A percentile compares a stretch with the other conserved stretches of the same genome.
phyloP scores from a whole-genome alignment of 92 coral and sea anemone species.

The Palythoa grandiflora region DNA sequence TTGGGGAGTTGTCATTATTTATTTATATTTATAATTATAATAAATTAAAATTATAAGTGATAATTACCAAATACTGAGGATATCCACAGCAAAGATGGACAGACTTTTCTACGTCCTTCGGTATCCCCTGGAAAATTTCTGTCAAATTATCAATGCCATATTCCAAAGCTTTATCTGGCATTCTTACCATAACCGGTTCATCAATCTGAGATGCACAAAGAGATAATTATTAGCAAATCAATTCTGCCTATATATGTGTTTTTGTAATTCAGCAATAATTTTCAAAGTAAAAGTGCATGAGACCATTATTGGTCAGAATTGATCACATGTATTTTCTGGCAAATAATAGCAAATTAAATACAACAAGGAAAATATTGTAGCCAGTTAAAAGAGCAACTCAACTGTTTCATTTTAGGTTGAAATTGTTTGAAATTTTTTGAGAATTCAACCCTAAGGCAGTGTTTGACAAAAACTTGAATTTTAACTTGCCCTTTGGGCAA shows the following conservation, averaged over 20 bases:
- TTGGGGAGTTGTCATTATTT: no score
- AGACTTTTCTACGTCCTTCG: conserved; percentile 40
- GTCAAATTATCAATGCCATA: conserved; percentile 73
- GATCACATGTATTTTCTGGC: no score
- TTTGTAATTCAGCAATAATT: no score
- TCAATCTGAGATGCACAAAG: conserved; percentile 66
- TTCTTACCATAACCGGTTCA: conserved; percentile 81
- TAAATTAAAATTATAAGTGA: neutral
- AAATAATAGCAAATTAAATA: no score
- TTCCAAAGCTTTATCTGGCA: conserved; percentile 58
- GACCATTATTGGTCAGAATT: neutral
- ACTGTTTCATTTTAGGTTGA: no score
- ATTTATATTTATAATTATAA: no score
- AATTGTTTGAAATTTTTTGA: no score
- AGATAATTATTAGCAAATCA: neutral
- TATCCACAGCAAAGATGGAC: conserved; percentile 61
- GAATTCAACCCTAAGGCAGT: no score
- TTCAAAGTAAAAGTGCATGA: neutral
- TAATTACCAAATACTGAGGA: conserved; percentile 8
- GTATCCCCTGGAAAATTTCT: conserved; percentile 34
- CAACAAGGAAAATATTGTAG: no score
- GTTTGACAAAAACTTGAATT: no score
- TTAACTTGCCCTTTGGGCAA: no score
- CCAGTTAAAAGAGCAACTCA: no score
- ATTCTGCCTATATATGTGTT: neutral